phyloP scores from a whole-genome alignment of 2,888 invertebrate genomes.

The Daptonema setosum region DNA sequence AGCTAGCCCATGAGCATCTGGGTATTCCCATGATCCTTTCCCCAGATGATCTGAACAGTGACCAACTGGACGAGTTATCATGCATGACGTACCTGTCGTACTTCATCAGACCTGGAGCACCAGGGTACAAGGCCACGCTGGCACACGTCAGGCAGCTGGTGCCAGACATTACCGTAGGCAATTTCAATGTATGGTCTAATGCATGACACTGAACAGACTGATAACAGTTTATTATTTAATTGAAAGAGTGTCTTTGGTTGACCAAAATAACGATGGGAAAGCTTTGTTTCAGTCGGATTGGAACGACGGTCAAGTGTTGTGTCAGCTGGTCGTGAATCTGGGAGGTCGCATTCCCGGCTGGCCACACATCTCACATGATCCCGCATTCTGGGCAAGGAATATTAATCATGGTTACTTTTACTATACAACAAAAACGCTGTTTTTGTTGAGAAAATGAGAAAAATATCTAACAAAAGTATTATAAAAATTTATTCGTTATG shows the following conservation, averaged over 20 bases:
- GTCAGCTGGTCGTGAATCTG: conserved; percentile 62
- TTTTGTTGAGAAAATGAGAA: too few species aligned
- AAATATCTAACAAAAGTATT: too few species aligned
- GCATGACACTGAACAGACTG: too few species aligned
- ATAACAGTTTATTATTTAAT: too few species aligned
- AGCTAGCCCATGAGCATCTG: conserved; percentile 65
- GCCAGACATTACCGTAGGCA: conserved; percentile 48
- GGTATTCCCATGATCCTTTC: conserved; percentile 80
- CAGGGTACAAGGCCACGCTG: conserved; percentile 68
- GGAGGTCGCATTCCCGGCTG: conserved; percentile 66
- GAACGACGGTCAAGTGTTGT: conserved; percentile 77
- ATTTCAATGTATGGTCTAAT: conserved; percentile 69
- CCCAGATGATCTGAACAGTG: conserved; percentile 80
- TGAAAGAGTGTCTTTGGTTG: too few species aligned
- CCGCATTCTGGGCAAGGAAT: conserved; percentile 21
- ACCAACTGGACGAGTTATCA: conserved; percentile 83
- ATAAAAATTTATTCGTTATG: too few species aligned
- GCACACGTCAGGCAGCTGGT: conserved; percentile 66
- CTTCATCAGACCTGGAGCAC: conserved; percentile 86
- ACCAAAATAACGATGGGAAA: too few species aligned
- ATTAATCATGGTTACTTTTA: not conserved
- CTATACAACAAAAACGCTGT: too few species aligned
- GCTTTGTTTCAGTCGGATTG: conserved; percentile 79
- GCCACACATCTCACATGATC: conserved; percentile 49
- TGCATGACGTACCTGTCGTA: conserved; percentile 96